Evolutionary conservation across 2,888 invertebrate genomes (phyloP).

Genomic region (Cerceris rybyensis): DNA sequence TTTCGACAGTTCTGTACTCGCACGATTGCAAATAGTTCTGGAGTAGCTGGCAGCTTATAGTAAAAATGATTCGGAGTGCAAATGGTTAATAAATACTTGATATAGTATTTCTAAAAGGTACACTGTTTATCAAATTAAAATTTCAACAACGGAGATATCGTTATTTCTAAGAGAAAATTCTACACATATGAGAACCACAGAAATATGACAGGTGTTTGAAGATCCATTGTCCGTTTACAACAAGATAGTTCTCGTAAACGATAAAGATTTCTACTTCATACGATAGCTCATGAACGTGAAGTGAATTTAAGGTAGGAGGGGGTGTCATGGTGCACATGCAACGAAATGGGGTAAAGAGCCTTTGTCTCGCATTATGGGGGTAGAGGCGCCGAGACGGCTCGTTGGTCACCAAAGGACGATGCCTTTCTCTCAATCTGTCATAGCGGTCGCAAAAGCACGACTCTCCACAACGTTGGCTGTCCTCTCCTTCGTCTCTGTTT

Average conservation of each 20-base stretch:
- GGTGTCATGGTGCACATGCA: conserved; percentile 39
- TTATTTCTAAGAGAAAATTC: not conserved
- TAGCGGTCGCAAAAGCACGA: conserved; percentile 67
- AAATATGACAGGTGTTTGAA: conserved; percentile 32
- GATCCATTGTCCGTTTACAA: conserved; percentile 26
- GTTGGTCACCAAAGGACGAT: conserved; percentile 74
- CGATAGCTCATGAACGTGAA: conserved; percentile 21
- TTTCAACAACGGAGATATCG: not conserved
- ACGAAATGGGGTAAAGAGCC: conserved; percentile 62
- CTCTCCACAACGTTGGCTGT: conserved; percentile 49
- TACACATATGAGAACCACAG: not conserved
- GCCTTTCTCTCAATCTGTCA: conserved; percentile 73
- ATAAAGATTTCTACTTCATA: conserved; percentile 42
- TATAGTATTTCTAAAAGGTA: too few relatives aligned
- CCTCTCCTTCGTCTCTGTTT: conserved; percentile 72
- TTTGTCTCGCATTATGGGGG: conserved; percentile 55
- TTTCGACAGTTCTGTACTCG: too few relatives aligned
- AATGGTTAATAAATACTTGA: too few relatives aligned
- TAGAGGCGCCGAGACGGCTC: conserved; percentile 74
- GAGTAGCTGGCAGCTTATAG: too few relatives aligned
- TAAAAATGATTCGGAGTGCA: too few relatives aligned
- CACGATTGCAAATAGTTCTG: too few relatives aligned
- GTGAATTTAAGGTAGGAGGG: conserved; percentile 18
- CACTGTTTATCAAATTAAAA: too few relatives aligned
- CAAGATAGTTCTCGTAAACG: conserved; percentile 46